These are phyloP conservation scores for Nebria ingens DNA, from an alignment of 1,140 invertebrate species.

Conservation along the genomic window DNA sequence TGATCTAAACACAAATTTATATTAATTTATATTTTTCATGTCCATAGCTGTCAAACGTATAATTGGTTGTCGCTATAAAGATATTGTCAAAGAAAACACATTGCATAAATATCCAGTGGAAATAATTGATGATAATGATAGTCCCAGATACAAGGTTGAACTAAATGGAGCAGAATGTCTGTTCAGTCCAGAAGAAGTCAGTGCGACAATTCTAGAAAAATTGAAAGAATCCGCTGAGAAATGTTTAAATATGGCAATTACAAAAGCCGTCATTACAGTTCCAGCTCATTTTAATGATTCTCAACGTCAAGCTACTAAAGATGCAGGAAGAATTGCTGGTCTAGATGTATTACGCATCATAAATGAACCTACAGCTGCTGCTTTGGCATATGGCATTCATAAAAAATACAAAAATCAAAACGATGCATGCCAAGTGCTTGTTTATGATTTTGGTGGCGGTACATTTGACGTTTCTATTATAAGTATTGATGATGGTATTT, in stretches of 20 bases:
- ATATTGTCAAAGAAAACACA: conserved; percentile 51
- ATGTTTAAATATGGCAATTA: conserved; percentile 56
- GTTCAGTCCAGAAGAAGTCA: conserved; percentile 58
- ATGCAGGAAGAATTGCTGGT: conserved; percentile 42
- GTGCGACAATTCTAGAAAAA: conserved; percentile 73
- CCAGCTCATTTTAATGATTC: conserved; percentile 34
- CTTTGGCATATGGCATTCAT: conserved; percentile 40
- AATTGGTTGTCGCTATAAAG: conserved; percentile 59
- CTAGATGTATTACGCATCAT: conserved; percentile 40
- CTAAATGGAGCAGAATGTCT: conserved; percentile 42
- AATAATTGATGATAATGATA: conserved; percentile 47
- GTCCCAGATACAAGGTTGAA: conserved; percentile 46
- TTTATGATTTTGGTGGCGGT: conserved; percentile 90
- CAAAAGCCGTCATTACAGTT: conserved; percentile 49
- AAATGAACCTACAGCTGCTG: conserved; percentile 41
- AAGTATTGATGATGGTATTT: conserved; percentile 95
- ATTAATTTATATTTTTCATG: conserved; percentile 33
- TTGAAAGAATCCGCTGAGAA: conserved; percentile 73
- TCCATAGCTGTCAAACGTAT: conserved; percentile 44
- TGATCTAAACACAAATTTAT: neutral
- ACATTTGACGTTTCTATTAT: conserved; percentile 95
- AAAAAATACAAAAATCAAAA: conserved; percentile 20
- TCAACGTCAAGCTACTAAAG: conserved; percentile 33
- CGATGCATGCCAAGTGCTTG: neutral
- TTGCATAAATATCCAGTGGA: conserved; percentile 55